Conservation (phyloP, 2,888 invertebrate genomes). For the Germaria angustata region DNA sequence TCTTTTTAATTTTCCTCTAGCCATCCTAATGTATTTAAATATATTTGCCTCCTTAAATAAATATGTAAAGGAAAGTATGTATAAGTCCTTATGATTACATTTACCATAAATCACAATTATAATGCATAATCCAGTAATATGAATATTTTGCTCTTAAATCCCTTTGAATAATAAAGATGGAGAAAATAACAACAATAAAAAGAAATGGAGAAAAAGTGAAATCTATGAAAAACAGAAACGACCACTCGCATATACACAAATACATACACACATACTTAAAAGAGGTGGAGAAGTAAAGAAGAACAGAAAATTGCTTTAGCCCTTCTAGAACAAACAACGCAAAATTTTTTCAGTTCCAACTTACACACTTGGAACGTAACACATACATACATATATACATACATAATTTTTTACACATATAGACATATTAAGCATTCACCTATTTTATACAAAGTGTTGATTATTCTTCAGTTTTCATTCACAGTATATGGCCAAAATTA, state of each 20-base stretch:
- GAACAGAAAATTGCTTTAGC: conserved; percentile 52
- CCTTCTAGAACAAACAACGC: conserved; percentile 31
- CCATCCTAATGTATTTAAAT: not conserved
- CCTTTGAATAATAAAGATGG: conserved; percentile 61
- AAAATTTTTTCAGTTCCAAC: conserved; percentile 18
- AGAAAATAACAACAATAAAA: conserved; percentile 21
- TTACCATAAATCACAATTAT: conserved; percentile 67
- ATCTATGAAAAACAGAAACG: conserved; percentile 32
- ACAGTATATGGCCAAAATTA: conserved; percentile 13
- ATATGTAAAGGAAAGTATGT: conserved; percentile 23
- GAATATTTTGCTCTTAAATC: conserved; percentile 66
- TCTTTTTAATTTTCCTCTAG: too few relatives aligned
- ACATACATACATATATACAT: not conserved
- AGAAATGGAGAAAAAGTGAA: not conserved
- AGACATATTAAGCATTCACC: conserved; percentile 26
- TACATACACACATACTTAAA: not conserved
- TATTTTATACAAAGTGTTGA: conserved; percentile 25
- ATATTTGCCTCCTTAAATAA: not conserved
- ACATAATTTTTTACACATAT: not conserved
- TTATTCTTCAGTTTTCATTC: conserved; percentile 5
- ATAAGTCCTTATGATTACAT: conserved; percentile 60
- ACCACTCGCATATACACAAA: conserved; percentile 48
- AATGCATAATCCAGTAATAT: conserved; percentile 66
- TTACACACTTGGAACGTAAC: conserved; percentile 4
- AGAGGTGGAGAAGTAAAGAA: not conserved